Evolutionary conservation across 2,888 invertebrate genomes (phyloP).

Genomic region (Merodon equestris): DNA sequence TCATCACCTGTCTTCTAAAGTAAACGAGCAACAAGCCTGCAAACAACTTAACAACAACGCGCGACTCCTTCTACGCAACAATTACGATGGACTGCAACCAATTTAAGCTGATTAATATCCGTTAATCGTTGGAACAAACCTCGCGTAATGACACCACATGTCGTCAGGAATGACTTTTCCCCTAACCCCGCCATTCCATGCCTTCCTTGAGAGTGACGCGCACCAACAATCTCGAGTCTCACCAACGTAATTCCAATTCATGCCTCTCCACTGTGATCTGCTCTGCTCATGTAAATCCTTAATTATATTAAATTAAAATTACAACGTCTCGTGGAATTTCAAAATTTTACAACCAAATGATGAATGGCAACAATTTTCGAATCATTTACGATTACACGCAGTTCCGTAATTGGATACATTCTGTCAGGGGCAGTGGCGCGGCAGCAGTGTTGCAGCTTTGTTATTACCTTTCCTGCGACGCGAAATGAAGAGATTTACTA

Average conservation of each 20-base stretch:
- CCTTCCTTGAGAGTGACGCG: slow-evolving; percentile 4
- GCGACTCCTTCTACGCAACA: background rate
- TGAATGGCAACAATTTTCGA: slow-evolving; percentile 61
- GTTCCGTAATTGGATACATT: slow-evolving; percentile 64
- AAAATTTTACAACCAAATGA: slow-evolving; percentile 61
- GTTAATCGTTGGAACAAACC: slow-evolving; percentile 63
- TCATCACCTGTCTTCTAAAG: background rate
- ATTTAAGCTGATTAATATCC: slow-evolving; percentile 61
- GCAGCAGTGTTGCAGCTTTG: too few relatives aligned
- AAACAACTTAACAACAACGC: slow-evolving; percentile 13
- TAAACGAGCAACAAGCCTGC: slow-evolving; percentile 1
- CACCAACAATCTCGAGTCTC: slow-evolving; percentile 8
- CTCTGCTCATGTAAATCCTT: slow-evolving; percentile 63
- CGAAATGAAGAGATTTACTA: slow-evolving; percentile 45
- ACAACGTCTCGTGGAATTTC: slow-evolving; percentile 59
- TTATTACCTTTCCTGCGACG: background rate
- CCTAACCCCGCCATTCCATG: background rate
- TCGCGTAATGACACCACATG: slow-evolving; percentile 50
- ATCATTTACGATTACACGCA: slow-evolving; percentile 66
- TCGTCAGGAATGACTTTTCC: slow-evolving; percentile 52
- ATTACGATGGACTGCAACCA: slow-evolving; percentile 51
- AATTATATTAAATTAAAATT: slow-evolving; percentile 69
- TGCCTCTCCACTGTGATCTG: slow-evolving; percentile 14
- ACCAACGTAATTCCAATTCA: slow-evolving; percentile 52
- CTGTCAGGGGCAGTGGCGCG: slow-evolving; percentile 37